Evolutionary conservation across 2,113 vertebrate species (phyloP).

Genomic region (Actenoides hombroni): DNA sequence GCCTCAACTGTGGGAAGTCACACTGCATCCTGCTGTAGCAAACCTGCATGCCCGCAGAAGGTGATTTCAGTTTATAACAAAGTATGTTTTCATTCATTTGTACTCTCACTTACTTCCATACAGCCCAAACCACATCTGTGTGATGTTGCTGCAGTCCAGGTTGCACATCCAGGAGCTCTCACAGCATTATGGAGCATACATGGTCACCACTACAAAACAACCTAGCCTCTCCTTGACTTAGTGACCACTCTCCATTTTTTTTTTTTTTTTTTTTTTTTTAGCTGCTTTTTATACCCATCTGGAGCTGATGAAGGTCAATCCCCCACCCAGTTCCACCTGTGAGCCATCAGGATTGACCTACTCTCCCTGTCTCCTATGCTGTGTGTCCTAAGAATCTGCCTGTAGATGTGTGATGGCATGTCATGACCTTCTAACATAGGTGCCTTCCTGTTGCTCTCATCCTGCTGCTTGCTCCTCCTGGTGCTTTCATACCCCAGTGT

Average conservation of each 20-base stretch:
- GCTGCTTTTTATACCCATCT: neutral
- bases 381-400: neutral
- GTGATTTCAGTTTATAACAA: neutral
- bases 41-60: neutral
- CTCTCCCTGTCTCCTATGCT: neutral
- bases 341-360: neutral
- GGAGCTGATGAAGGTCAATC: neutral
- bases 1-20: neutral
- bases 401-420: neutral
- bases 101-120: neutral
- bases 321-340: neutral
- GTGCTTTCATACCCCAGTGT: neutral
- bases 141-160: neutral
- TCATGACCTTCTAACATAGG: neutral
- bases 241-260: rapidly evolving
- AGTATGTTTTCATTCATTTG: neutral
- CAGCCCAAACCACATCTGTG: rapidly evolving
- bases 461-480: neutral
- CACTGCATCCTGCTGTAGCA: neutral
- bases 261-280: neutral
- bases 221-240: rapidly evolving
- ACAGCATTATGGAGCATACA: rapidly evolving
- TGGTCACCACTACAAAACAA: rapidly evolving
- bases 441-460: neutral
- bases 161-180: neutral